Conservation (phyloP, 2,113 vertebrate genomes). For the Pelecanus crispus region DNA sequence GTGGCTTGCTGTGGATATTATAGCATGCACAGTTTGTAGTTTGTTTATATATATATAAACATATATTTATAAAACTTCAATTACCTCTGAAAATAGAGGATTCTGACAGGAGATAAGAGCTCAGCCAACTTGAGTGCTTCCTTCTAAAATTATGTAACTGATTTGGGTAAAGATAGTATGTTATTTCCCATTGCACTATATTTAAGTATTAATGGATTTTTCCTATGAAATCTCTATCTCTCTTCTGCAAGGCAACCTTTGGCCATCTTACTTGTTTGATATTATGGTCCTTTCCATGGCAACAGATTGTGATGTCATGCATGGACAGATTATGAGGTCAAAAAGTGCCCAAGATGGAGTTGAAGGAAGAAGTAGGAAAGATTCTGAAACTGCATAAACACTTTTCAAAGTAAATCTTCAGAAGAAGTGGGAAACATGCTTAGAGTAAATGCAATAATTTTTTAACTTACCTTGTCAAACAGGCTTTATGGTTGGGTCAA, state of each 20-base stretch:
- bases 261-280: slow-evolving; percentile 34
- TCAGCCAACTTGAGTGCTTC: not conserved
- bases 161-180: slow-evolving; percentile 46
- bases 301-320: slow-evolving; percentile 51
- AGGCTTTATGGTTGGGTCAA: not conserved
- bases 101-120: slow-evolving; percentile 30
- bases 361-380: slow-evolving; percentile 7
- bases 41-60: not conserved
- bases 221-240: slow-evolving; percentile 46
- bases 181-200: slow-evolving; percentile 33
- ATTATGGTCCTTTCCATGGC: slow-evolving; percentile 9
- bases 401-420: not conserved
- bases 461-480: not conserved
- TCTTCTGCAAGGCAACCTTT: slow-evolving; percentile 42
- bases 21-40: not conserved
- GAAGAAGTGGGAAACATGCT: not conserved
- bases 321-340: slow-evolving; percentile 42
- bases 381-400: not conserved
- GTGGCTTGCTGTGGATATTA: not conserved
- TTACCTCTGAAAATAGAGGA: slow-evolving; percentile 32
- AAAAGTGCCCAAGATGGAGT: slow-evolving; percentile 2
- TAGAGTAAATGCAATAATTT: not conserved
- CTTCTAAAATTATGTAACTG: slow-evolving; percentile 49
- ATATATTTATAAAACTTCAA: slow-evolving; percentile 25
- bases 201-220: slow-evolving; percentile 58